Evolutionary conservation across 2,113 vertebrate species (phyloP).

Genomic region (Dipodomys spectabilis): DNA sequence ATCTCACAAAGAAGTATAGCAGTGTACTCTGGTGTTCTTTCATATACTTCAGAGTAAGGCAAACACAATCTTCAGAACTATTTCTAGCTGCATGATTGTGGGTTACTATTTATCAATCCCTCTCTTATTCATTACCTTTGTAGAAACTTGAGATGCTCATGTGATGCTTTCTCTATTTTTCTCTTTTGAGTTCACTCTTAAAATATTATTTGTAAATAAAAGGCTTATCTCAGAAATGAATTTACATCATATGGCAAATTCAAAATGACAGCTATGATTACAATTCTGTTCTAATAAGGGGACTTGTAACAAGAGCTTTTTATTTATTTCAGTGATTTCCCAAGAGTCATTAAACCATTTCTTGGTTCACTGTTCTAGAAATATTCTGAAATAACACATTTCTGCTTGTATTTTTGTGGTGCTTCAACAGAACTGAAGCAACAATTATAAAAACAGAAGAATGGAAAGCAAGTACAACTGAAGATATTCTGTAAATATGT

Average conservation of each 20-base stretch:
- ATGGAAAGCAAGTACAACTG: constrained; percentile 43
- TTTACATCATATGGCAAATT: constrained; percentile 78
- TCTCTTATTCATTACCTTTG: constrained; percentile 39
- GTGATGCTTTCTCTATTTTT: background rate
- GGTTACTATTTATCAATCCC: constrained; percentile 26
- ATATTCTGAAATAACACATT: constrained; percentile 64
- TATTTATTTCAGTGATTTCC: constrained; percentile 68
- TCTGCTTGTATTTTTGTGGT: constrained; percentile 68
- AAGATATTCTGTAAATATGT: constrained; percentile 9
- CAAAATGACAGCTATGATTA: constrained; percentile 75
- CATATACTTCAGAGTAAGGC: background rate
- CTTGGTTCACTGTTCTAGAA: constrained; percentile 71
- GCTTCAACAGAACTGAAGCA: constrained; percentile 72
- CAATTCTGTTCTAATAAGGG: constrained; percentile 78
- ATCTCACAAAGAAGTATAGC: background rate
- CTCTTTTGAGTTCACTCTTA: constrained; percentile 46
- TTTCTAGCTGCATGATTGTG: constrained; percentile 21
- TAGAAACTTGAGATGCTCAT: constrained; percentile 25
- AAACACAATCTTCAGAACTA: constrained; percentile 32
- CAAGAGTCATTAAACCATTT: constrained; percentile 67
- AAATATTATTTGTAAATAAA: constrained; percentile 75
- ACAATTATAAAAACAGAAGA: constrained; percentile 46
- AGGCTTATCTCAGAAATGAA: constrained; percentile 77
- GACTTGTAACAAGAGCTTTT: constrained; percentile 73
- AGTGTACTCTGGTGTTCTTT: constrained; percentile 22